These are phyloP conservation scores for Diloba caeruleocephala DNA, from an alignment of 2,888 invertebrate species.

Conservation along the genomic window DNA sequence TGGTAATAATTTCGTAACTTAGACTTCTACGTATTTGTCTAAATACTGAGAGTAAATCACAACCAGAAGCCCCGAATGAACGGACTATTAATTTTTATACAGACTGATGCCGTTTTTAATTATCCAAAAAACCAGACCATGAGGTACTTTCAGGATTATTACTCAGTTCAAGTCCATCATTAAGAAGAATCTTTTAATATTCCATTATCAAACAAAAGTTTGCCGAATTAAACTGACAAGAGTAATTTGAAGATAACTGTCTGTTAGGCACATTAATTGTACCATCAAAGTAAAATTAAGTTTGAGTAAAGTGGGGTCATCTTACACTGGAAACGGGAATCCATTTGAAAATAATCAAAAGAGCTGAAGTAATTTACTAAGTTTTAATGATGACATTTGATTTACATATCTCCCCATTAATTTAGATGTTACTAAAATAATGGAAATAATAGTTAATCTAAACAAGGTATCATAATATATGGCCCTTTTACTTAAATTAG, in stretches of 20 bases:
- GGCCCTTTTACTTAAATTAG: too few species aligned
- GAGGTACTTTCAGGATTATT: background rate
- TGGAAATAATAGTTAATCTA: too few species aligned
- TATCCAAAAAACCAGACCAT: background rate
- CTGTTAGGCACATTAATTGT: slow-evolving; percentile 37
- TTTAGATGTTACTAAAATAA: background rate
- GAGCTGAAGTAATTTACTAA: slow-evolving; percentile 16
- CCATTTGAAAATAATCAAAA: slow-evolving; percentile 19
- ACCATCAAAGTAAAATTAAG: slow-evolving; percentile 45
- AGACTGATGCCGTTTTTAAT: background rate
- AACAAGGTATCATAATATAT: too few species aligned
- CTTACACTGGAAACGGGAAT: slow-evolving; percentile 10
- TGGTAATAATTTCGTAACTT: too few species aligned
- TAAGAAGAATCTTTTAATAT: slow-evolving; percentile 27
- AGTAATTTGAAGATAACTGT: slow-evolving; percentile 42
- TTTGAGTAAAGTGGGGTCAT: slow-evolving; percentile 29
- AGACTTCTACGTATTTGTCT: too few species aligned
- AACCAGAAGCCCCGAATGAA: background rate
- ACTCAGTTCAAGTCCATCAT: slow-evolving; percentile 6
- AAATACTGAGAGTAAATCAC: too few species aligned
- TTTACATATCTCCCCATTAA: background rate
- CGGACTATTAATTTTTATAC: background rate
- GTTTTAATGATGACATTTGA: slow-evolving; percentile 7
- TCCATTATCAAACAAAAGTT: slow-evolving; percentile 35
- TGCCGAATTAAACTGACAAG: slow-evolving; percentile 35